phyloP scores from a whole-genome alignment of 2,113 vertebrate species.

The Tupaia chinensis region DNA sequence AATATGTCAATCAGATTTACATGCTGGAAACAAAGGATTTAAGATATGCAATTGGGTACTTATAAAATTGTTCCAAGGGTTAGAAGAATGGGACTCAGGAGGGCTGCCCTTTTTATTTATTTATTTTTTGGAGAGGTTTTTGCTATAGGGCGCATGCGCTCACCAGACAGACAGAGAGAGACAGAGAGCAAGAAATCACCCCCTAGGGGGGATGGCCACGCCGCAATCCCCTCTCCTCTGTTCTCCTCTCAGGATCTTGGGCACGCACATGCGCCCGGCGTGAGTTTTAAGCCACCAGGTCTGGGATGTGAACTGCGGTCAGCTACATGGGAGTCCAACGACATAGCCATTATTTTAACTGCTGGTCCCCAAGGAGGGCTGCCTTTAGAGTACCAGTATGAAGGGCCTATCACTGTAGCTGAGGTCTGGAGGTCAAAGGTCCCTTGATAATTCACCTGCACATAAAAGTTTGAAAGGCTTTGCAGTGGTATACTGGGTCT shows the following conservation, averaged over 20 bases:
- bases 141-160: no score
- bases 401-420: background rate
- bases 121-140: no score
- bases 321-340: no score
- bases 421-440: background rate
- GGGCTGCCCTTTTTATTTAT: background rate
- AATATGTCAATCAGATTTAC: background rate
- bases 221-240: no score
- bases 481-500: background rate
- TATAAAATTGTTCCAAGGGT: background rate
- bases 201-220: no score
- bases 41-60: conserved; percentile 30
- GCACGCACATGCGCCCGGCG: no score
- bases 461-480: background rate
- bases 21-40: conserved; percentile 41
- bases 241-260: no score
- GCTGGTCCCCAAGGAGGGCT: background rate
- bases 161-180: no score
- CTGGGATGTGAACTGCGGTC: no score
- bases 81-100: background rate
- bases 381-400: background rate
- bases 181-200: no score
- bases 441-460: background rate
- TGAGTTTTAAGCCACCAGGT: no score
- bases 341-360: no score